Evolutionary conservation across 2,888 invertebrate genomes (phyloP).

Genomic region (Aricia artaxerxes): DNA sequence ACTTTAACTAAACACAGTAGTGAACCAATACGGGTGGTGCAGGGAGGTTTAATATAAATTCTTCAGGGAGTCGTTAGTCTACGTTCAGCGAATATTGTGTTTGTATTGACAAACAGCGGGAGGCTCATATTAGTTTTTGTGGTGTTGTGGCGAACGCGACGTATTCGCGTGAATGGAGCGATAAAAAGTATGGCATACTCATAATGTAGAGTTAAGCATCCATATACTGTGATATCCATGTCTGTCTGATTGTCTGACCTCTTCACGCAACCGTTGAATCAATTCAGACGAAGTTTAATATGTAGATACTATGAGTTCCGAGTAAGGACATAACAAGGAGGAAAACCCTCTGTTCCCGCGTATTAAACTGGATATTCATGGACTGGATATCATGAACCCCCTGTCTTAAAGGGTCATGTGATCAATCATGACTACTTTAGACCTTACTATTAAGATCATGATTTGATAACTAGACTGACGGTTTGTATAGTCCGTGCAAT

Average conservation of each 20-base stretch:
- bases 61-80: not conserved
- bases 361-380: too few species aligned
- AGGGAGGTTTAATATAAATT: not conserved
- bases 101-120: slow-evolving; percentile 16
- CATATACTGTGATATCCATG: too few species aligned
- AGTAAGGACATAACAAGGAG: too few species aligned
- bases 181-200: not conserved
- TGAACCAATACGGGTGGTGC: not conserved
- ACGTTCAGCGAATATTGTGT: slow-evolving; percentile 5
- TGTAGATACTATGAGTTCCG: not conserved
- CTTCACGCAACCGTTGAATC: too few species aligned
- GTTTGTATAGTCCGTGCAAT: not conserved
- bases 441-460: not conserved
- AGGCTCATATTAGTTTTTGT: not conserved
- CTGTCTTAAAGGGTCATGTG: not conserved
- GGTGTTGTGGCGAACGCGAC: not conserved
- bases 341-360: too few species aligned
- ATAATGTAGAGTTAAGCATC: too few species aligned
- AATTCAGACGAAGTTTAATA: too few species aligned
- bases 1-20: not conserved
- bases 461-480: not conserved
- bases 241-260: too few species aligned
- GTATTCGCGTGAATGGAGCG: not conserved
- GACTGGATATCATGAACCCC: too few species aligned
- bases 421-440: not conserved